Evolutionary conservation across 2,888 invertebrate species (phyloP), one percentile per base, ranked within the genome.

Genomic region (Endotricha flammealis): DNA sequence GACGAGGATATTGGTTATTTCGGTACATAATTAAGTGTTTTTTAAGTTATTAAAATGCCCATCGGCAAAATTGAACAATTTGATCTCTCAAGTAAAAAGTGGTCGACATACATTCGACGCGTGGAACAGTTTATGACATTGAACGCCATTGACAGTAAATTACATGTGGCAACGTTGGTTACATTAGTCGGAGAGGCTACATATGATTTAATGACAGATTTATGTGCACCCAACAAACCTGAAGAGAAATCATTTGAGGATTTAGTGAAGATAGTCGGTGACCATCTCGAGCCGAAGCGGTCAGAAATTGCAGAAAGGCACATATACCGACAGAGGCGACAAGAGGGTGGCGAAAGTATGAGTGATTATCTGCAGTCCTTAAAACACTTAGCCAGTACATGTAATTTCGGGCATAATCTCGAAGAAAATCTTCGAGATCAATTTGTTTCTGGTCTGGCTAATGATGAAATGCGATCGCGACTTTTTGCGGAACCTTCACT

Each of bases 221-320:
- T 60, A 28, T 57, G 53, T 40, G 39, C 55, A 3, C 60, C 56
- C 0, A 30, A 30, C 0, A 8, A 24, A 4, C 52, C 54, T 1
- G 53, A 57, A 41, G 9, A 29, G 3, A 54, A 48, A 40, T 32
- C 36, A 4, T 55, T 39, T 22, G 44, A 45, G 0, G 36, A 49
- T 1, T 20, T 56, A 3, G 52, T 50, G n/a, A n/a, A 17, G 16
- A 4, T 16, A 3, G 4, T 16, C 6, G 4, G 6, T 16, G 4
- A 16, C 4, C 16, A 3, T 16, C 16, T 16, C 16, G 16, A 16
- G 16, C 16, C 16, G 4, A 3, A 6, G 6, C 4, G 16, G 16
- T 16, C 16, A 6, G 16, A 3, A 6, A 16, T 16, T 6, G 16
- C 16, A 16, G 4, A 16, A 16, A 3, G 16, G n/a, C n/a, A n/a